These are phyloP conservation scores for Macrosiphum euphorbiae DNA, from an alignment of 2,888 invertebrate species.

Conservation along the genomic window DNA sequence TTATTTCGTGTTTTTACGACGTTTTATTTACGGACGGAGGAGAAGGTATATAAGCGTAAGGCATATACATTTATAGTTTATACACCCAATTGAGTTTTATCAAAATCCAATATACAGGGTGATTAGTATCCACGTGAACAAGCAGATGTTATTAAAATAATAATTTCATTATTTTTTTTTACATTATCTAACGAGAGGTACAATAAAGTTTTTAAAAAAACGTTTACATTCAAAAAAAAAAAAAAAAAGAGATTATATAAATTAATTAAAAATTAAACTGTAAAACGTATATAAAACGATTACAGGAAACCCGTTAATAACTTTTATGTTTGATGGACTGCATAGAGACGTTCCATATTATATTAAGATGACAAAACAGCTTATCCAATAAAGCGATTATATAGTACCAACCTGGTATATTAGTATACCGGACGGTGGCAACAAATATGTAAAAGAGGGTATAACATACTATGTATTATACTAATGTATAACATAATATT, in stretches of 20 bases:
- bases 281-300: background rate
- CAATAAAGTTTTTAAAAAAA: background rate
- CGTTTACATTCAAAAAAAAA: background rate
- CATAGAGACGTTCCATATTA: background rate
- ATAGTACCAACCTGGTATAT: background rate
- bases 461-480: too few relatives aligned
- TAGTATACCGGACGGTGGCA: background rate
- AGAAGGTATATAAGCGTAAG: background rate
- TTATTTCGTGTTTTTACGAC: slow-evolving; percentile 29
- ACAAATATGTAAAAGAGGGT: background rate
- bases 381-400: background rate
- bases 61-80: background rate
- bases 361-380: background rate
- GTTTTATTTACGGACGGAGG: background rate
- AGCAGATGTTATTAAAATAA: background rate
- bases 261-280: background rate
- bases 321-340: background rate
- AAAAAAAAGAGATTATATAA: background rate
- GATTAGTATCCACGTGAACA: background rate
- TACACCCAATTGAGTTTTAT: slow-evolving; percentile 4
- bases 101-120: background rate
- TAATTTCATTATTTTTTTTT: background rate
- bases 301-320: background rate
- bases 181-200: background rate
- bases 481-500: background rate